Conservation (phyloP, 2,113 vertebrate genomes). For the Psittacus erithacus region DNA sequence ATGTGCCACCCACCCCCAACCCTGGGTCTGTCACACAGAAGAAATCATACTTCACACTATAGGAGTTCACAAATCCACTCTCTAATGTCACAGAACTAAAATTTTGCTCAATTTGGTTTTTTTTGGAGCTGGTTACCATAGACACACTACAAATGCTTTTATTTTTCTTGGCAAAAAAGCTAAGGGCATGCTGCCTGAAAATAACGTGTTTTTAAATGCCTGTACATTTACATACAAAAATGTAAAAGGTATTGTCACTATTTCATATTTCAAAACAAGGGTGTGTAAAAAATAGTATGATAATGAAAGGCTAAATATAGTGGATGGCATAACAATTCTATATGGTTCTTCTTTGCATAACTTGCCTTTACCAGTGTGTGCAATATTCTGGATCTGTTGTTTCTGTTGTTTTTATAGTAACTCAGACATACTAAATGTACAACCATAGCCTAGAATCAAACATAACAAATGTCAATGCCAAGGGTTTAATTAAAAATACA, state of each 20-base stretch:
- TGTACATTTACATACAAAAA: not conserved
- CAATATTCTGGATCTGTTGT: not conserved
- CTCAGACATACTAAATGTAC: not conserved
- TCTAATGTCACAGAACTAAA: not conserved
- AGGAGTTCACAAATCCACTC: not conserved
- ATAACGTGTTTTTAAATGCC: not conserved
- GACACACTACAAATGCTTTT: not conserved
- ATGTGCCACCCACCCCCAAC: not conserved
- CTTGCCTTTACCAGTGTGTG: not conserved
- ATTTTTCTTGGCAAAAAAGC: not conserved
- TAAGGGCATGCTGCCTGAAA: not conserved
- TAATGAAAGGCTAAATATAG: not conserved
- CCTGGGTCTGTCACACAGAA: not conserved
- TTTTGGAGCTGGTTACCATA: not conserved
- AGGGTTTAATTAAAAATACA: constrained; percentile 3
- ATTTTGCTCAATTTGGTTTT: not conserved
- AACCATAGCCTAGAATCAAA: constrained; percentile 8
- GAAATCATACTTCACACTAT: not conserved
- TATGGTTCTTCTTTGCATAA: not conserved
- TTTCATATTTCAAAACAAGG: not conserved
- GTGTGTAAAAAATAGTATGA: not conserved
- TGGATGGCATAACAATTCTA: not conserved
- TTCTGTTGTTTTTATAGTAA: not conserved
- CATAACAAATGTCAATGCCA: not conserved
- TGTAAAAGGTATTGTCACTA: not conserved